phyloP scores from a whole-genome alignment of 2,797 vertebrate genomes.

The Poeciliopsis gracilis region DNA sequence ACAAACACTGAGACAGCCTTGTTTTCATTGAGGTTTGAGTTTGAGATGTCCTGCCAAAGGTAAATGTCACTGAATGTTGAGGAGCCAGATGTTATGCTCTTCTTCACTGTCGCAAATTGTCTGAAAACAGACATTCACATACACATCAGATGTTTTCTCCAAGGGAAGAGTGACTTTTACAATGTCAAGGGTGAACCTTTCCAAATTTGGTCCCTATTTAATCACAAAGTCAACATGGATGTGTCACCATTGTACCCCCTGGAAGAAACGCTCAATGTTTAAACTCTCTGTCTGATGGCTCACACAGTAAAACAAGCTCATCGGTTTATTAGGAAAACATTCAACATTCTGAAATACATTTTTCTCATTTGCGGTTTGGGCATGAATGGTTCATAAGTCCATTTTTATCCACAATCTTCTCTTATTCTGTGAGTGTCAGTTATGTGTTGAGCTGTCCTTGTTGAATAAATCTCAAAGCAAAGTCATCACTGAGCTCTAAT shows the following conservation, averaged over 20 bases:
- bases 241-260: not conserved
- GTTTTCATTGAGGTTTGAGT: not conserved
- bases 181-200: not conserved
- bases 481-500: not conserved
- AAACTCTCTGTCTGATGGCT: not conserved
- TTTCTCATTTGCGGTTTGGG: not conserved
- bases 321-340: not conserved
- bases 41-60: not conserved
- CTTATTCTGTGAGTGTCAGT: not conserved
- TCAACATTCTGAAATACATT: not conserved
- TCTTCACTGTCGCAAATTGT: not conserved
- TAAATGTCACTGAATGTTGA: not conserved
- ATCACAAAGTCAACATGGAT: not conserved
- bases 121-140: not conserved
- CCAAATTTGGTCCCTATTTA: not conserved
- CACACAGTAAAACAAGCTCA: constrained; percentile 1
- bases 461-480: not conserved
- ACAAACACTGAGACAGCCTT: not conserved
- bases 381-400: not conserved
- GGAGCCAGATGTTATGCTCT: not conserved
- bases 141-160: not conserved
- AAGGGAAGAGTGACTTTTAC: not conserved
- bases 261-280: not conserved
- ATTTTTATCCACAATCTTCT: not conserved
- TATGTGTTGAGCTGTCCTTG: not conserved